Conservation (phyloP, 1,140 invertebrate genomes). For the Drosophila bocki region DNA sequence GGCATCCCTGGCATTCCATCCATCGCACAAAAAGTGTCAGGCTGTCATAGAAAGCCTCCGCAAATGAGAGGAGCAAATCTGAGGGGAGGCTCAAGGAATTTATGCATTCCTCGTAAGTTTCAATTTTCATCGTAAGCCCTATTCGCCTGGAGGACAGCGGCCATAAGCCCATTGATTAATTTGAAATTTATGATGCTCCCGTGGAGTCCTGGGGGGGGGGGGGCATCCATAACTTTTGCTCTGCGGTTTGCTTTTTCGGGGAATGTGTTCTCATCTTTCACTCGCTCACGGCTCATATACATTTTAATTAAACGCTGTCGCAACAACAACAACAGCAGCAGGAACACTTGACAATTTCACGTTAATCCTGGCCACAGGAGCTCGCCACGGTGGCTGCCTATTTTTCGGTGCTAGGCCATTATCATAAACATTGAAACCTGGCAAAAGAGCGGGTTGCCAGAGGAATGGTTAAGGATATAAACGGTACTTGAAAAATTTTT, state of each 20-base stretch:
- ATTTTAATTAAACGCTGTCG: slow-evolving; percentile 77
- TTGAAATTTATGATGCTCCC: slow-evolving; percentile 79
- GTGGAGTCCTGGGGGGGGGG: slow-evolving; percentile 24
- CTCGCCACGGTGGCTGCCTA: slow-evolving; percentile 48
- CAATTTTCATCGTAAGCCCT: slow-evolving; percentile 63
- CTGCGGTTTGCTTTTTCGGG: slow-evolving; percentile 34
- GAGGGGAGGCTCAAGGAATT: slow-evolving; percentile 31
- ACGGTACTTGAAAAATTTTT: slow-evolving; percentile 11
- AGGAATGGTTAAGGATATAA: slow-evolving; percentile 13
- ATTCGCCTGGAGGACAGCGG: slow-evolving; percentile 27
- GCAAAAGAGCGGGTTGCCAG: neutral
- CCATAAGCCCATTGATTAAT: slow-evolving; percentile 81
- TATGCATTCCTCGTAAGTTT: slow-evolving; percentile 64
- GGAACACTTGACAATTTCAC: slow-evolving; percentile 76
- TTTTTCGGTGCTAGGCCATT: slow-evolving; percentile 56
- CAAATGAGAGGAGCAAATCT: slow-evolving; percentile 41
- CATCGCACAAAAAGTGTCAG: slow-evolving; percentile 40
- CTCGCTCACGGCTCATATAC: slow-evolving; percentile 67
- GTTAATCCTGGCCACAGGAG: slow-evolving; percentile 74
- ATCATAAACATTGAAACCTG: slow-evolving; percentile 74
- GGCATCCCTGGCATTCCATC: slow-evolving; percentile 18
- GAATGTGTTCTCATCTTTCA: slow-evolving; percentile 46
- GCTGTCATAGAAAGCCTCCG: slow-evolving; percentile 39
- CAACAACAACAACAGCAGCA: slow-evolving; percentile 22
- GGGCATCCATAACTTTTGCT: slow-evolving; percentile 68